Conservation (phyloP, 2,888 invertebrate genomes). For the Rugalucina vietnamica region DNA sequence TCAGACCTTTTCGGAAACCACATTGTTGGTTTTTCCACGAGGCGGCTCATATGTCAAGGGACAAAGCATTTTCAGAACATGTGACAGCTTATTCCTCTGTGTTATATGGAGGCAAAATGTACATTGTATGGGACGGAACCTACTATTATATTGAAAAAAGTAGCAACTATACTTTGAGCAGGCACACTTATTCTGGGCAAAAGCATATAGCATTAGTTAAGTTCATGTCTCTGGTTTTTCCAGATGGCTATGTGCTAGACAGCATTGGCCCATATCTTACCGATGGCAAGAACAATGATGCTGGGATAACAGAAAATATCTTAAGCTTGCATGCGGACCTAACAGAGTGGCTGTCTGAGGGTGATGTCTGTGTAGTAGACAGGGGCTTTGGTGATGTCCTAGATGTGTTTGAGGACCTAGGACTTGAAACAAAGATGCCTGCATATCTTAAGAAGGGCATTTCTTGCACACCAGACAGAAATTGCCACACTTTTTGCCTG, state of each 20-base stretch:
- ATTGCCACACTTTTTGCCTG: too few species aligned
- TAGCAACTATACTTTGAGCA: neutral
- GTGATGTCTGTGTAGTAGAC: neutral
- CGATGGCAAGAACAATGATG: slow-evolving; percentile 12
- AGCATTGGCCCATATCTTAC: neutral
- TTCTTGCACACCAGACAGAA: too few species aligned
- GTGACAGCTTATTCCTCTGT: neutral
- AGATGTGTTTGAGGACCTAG: too few species aligned
- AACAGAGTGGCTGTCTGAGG: neutral
- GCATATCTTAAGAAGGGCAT: too few species aligned
- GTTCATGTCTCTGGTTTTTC: neutral
- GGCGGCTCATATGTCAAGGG: neutral
- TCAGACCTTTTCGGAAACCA: neutral
- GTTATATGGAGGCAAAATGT: neutral
- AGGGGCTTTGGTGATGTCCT: too few species aligned
- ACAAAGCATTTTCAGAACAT: neutral
- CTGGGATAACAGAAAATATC: neutral
- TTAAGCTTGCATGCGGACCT: neutral
- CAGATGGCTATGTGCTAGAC: slow-evolving; percentile 9
- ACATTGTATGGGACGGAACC: neutral
- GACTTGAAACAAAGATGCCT: too few species aligned
- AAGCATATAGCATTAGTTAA: neutral
- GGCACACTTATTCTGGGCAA: neutral
- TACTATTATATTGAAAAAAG: slow-evolving; percentile 1
- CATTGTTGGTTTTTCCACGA: neutral